These are phyloP conservation scores for Chiroxiphia lanceolata DNA, from an alignment of 2,797 vertebrate species.

Conservation along the genomic window DNA sequence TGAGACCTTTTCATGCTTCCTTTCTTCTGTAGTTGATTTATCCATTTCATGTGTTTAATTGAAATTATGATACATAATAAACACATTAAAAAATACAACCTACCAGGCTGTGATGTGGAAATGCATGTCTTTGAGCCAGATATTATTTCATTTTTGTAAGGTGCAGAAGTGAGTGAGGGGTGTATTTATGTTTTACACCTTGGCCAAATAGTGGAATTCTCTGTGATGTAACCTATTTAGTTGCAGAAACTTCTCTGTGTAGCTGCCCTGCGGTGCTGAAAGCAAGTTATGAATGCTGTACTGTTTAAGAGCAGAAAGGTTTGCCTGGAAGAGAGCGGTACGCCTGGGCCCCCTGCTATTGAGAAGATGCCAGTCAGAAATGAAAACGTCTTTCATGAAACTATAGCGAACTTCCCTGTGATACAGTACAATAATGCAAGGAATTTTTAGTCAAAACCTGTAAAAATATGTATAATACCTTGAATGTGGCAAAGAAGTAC, in stretches of 20 bases:
- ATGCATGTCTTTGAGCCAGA: slow-evolving; percentile 8
- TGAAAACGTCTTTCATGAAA: slow-evolving; percentile 83
- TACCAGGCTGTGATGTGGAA: not conserved
- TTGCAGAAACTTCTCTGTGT: slow-evolving; percentile 76
- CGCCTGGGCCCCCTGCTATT: slow-evolving; percentile 82
- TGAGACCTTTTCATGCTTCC: not conserved
- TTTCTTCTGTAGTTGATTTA: not conserved
- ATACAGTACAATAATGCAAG: slow-evolving; percentile 76
- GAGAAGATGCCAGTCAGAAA: slow-evolving; percentile 83
- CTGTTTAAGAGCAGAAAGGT: slow-evolving; percentile 80
- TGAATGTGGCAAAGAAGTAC: slow-evolving; percentile 59
- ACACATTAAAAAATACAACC: not conserved
- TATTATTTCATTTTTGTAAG: slow-evolving; percentile 51
- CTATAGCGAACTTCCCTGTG: slow-evolving; percentile 77
- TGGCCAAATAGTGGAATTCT: slow-evolving; percentile 72
- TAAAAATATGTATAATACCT: slow-evolving; percentile 69
- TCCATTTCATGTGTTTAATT: not conserved
- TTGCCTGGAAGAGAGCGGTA: slow-evolving; percentile 79
- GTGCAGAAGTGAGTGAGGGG: slow-evolving; percentile 50
- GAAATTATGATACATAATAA: not conserved
- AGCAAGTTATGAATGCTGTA: slow-evolving; percentile 80
- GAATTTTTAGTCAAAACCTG: slow-evolving; percentile 72
- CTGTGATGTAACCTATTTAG: slow-evolving; percentile 78
- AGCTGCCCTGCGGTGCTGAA: slow-evolving; percentile 74
- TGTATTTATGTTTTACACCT: slow-evolving; percentile 74